Evolutionary conservation across 2,113 vertebrate species (phyloP).

Genomic region (Oryzias melastigma): DNA sequence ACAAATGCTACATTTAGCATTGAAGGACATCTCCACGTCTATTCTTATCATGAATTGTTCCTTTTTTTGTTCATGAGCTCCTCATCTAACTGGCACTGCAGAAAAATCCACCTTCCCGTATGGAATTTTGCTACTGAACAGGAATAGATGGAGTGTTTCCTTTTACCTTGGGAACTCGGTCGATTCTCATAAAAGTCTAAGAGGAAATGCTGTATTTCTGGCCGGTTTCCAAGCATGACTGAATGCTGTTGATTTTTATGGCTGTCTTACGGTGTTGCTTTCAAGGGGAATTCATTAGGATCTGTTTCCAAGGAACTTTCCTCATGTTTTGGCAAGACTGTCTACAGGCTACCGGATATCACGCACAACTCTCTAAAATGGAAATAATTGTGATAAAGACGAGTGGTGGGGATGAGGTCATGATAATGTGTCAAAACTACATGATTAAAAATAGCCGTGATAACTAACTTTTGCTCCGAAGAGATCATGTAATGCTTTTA

Average conservation of each 20-base stretch:
- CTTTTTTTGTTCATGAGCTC: slow-evolving; percentile 13
- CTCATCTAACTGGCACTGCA: slow-evolving; percentile 19
- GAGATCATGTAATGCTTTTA: slow-evolving; percentile 1
- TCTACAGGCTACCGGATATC: slow-evolving; percentile 14
- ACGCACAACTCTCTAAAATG: slow-evolving; percentile 30
- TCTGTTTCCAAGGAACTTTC: slow-evolving; percentile 25
- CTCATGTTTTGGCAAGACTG: slow-evolving; percentile 26
- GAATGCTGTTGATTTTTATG: not conserved
- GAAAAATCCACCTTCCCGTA: slow-evolving; percentile 53
- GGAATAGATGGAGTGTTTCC: slow-evolving; percentile 66
- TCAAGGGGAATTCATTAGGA: not conserved
- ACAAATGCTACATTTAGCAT: not conserved
- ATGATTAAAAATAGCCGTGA: not conserved
- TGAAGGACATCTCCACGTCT: not conserved
- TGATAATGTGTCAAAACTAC: slow-evolving; percentile 5
- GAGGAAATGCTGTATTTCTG: slow-evolving; percentile 43
- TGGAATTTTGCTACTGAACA: slow-evolving; percentile 46
- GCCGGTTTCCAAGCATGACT: slow-evolving; percentile 16
- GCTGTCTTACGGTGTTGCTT: slow-evolving; percentile 9
- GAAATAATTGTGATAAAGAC: slow-evolving; percentile 28
- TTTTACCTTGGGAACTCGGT: slow-evolving; percentile 36
- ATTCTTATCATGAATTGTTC: slow-evolving; percentile 14
- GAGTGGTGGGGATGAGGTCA: slow-evolving; percentile 12
- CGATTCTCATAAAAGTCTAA: slow-evolving; percentile 22
- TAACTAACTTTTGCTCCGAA: not conserved